phyloP scores from a whole-genome alignment of 2,113 vertebrate species.

The Dipodomys ordii region DNA sequence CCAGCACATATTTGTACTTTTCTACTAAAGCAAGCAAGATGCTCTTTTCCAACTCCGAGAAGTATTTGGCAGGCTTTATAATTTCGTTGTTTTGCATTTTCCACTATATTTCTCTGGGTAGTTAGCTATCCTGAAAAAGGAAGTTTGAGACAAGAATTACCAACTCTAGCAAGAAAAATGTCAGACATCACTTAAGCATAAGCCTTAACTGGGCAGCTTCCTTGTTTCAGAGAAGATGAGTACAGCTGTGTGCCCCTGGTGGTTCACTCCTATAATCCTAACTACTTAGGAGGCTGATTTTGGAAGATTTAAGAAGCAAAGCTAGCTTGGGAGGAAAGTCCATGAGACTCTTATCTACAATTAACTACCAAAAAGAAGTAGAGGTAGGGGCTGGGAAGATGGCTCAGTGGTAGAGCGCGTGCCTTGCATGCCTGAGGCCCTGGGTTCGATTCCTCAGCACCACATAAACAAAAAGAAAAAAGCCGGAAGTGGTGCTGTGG shows the following conservation, averaged over 20 bases:
- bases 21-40: conserved; percentile 90
- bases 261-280: too few relatives aligned
- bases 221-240: not conserved
- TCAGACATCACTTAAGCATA: conserved; percentile 21
- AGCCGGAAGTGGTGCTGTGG: too few relatives aligned
- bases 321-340: too few relatives aligned
- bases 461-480: too few relatives aligned
- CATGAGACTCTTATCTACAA: too few relatives aligned
- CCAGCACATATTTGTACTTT: conserved; percentile 91
- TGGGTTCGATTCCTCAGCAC: too few relatives aligned
- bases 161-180: conserved; percentile 40
- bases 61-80: conserved; percentile 92
- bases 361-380: too few relatives aligned
- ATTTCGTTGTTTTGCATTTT: conserved; percentile 93
- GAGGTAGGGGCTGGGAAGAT: too few relatives aligned
- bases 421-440: too few relatives aligned
- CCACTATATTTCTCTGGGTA: conserved; percentile 80
- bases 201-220: not conserved
- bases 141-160: conserved; percentile 74
- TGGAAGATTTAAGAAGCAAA: too few relatives aligned
- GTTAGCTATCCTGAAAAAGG: conserved; percentile 83
- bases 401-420: too few relatives aligned
- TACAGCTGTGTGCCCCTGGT: not conserved
- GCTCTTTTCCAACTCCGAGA: conserved; percentile 91
- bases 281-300: too few relatives aligned